Evolutionary conservation across 2,888 invertebrate genomes (phyloP).

Genomic region (Dione juno): DNA sequence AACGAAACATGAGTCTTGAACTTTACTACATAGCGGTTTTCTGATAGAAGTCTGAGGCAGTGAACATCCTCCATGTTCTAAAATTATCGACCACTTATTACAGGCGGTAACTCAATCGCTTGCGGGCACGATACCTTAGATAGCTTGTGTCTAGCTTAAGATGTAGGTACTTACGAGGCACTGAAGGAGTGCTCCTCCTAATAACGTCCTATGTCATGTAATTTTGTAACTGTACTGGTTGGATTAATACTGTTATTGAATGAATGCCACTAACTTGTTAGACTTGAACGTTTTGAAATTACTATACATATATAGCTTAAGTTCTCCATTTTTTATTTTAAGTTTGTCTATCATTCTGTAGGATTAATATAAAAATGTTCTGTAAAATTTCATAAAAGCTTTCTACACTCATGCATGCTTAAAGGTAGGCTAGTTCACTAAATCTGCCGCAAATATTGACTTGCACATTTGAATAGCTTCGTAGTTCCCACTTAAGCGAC

Average conservation of each 20-base stretch:
- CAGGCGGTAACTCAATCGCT: slow-evolving; percentile 65
- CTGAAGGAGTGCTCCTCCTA: slow-evolving; percentile 21
- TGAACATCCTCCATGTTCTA: slow-evolving; percentile 59
- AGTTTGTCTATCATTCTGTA: neutral
- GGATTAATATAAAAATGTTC: slow-evolving; percentile 2
- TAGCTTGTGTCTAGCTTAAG: slow-evolving; percentile 42
- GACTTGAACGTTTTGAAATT: neutral
- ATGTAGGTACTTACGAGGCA: slow-evolving; percentile 20
- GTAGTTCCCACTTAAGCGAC: slow-evolving; percentile 36
- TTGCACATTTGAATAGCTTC: slow-evolving; percentile 39
- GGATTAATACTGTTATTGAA: slow-evolving; percentile 14
- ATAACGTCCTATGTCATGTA: slow-evolving; percentile 9
- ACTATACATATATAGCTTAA: neutral
- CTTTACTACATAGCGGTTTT: slow-evolving; percentile 36
- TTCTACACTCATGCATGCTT: slow-evolving; percentile 26
- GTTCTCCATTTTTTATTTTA: neutral
- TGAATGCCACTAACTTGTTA: neutral
- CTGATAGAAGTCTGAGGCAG: slow-evolving; percentile 28
- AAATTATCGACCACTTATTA: slow-evolving; percentile 68
- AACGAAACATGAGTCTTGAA: slow-evolving; percentile 26
- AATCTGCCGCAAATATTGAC: slow-evolving; percentile 43
- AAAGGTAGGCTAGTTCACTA: slow-evolving; percentile 35
- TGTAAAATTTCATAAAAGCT: slow-evolving; percentile 40
- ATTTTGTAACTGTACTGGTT: slow-evolving; percentile 28
- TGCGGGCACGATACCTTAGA: slow-evolving; percentile 56